Evolutionary conservation across 2,888 invertebrate species (phyloP), one percentile per base, ranked within the genome.

Genomic region (Metacarcinus magister): DNA sequence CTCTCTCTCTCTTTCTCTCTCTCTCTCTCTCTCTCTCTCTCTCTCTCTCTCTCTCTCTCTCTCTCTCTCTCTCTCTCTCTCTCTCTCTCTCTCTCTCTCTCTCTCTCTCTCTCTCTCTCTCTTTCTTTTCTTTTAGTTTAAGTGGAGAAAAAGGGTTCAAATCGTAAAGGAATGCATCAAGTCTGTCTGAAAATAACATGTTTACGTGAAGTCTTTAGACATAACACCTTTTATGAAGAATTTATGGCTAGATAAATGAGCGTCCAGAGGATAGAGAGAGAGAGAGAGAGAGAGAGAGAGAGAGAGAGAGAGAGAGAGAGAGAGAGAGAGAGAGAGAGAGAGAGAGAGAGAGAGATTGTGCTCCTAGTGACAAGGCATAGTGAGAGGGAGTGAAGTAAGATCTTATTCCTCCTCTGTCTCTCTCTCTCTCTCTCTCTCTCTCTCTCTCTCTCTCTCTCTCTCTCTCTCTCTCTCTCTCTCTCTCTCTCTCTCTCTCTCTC

Each of bases 221-320:
- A 82, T 32, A 82, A 82, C 82, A 82, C 32, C 19, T 82, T 82
- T 82, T 32, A 82, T 82, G 82, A 82, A 82, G 82, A 82, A 82
- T 82, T 82, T 82, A 32, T 32, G 82, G 32, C 82, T 19, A 67
- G 67, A 67, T 16, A 67, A 67, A 67, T 67, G 67, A 67, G 67
- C 67, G 67, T n/a, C 82, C 5, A 28, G 28, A 32, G 82, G 8
- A n/a, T n/a, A n/a, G n/a, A n/a, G 28, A 5, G 82, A 7, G 32
- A 32, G 82, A 4, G 82, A 5, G 82, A 82, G 82, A 82, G 82
- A 82, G 82, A 82, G 82, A 82, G 82, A 82, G 82, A 82, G 82
- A 82, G 82, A 82, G 82, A 82, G 82, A 82, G 82, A 82, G 82
- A 82, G 82, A 82, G 67, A 67, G n/a, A 32, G 32, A 28, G 82